phyloP scores from a whole-genome alignment of 2,797 vertebrate species.

The Pantherophis alleghaniensis region DNA sequence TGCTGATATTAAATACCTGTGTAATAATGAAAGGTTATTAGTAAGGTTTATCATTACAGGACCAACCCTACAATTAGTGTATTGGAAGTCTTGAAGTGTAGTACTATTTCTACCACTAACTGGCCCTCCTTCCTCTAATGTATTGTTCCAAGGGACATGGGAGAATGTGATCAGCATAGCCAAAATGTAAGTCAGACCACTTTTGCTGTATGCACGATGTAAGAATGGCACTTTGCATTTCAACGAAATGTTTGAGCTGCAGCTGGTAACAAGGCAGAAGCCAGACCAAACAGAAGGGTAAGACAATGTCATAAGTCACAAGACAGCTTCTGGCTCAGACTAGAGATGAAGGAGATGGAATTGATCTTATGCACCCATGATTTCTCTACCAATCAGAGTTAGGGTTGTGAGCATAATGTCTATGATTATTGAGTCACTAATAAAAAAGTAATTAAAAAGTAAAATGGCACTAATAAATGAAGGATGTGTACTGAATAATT shows the following conservation, averaged over 20 bases:
- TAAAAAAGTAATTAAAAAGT: neutral
- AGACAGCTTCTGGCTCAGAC: neutral
- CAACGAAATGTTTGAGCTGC: neutral
- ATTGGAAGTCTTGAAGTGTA: neutral
- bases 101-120: neutral
- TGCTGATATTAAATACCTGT: neutral
- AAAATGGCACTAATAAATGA: neutral
- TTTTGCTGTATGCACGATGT: neutral
- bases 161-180: neutral
- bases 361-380: neutral
- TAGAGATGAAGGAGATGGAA: neutral
- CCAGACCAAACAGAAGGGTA: neutral
- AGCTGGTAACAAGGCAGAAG: neutral
- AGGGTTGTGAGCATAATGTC: neutral
- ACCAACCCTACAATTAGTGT: neutral
- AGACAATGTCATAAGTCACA: neutral
- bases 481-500: neutral
- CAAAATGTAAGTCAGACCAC: neutral
- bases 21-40: neutral
- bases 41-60: neutral
- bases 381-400: neutral
- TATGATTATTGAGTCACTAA: neutral
- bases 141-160: neutral
- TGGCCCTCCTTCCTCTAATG: neutral
- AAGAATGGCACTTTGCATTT: neutral